Evolutionary conservation across 2,797 vertebrate species (phyloP), one percentile per base, ranked within the genome.

Genomic region (Rhyacichthys aspro): DNA sequence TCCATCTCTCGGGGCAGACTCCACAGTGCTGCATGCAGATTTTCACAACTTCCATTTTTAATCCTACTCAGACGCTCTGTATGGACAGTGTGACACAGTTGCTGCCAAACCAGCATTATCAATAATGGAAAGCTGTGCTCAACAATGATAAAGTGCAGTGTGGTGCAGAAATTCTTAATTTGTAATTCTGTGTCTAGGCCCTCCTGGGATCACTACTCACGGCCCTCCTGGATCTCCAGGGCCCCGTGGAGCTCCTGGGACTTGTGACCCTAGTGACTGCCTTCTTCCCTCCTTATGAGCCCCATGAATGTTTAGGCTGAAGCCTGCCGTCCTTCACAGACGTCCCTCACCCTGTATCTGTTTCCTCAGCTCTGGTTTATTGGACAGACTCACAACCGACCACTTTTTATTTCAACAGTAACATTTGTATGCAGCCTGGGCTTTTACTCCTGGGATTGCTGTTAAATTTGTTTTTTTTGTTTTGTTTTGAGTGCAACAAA

Each of bases 231-330:
- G 97, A 54, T 76, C 91, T 0, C 91, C 90, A 6, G 97, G 97
- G 2, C 92, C 93, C 9, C 92, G 90, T 0, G 97, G 97, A 77
- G 76, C 90, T 43, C 76, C 80, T 1, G 96, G 97, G 81, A 94
- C 88, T 15, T 99, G 98, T 69, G 91, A 92, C 83, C 95, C 95
- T 0, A 83, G 90, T 7, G 95, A 97, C 67, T 98, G 96, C 68
- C 79, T 93, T 65, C 88, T 90, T 67, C 89, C 91, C 8, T 11
- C 83, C 9, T 68, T 91, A 65, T 93, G 91, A 66, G 60, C 74
- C 59, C 88, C 65, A 81, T 61, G 86, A 88, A 1, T 78, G 90
- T 54, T 78, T 63, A 34, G 63, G 62, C 53, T 14, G 7, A 38
- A 56, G 41, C 39, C 49, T 53, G 5, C 23, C 23, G 23, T 63